Evolutionary conservation across 2,113 vertebrate genomes (phyloP), one percentile per base, ranked within the genome.

Genomic region (Tragelaphus strepsiceros): DNA sequence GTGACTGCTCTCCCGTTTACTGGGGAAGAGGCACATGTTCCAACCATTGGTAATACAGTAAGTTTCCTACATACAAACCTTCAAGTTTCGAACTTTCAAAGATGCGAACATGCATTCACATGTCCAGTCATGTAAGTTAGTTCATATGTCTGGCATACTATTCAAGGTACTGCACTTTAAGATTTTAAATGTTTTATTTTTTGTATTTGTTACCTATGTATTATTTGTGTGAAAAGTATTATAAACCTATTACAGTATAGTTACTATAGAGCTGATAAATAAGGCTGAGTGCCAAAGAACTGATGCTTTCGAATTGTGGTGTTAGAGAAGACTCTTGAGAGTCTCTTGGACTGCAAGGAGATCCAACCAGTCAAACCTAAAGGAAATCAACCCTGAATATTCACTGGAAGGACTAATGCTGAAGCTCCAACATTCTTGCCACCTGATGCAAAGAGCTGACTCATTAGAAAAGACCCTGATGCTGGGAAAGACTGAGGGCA

Each of bases 271-370:
- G 19, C 35, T 39, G 22, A 74, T 24, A 74, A 74, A 74, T 35
- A 74, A 74, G 71, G 21, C 24, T 74, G 35, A 22, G 35, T 13
- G 2, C 71, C 21, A 43, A 74, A 24, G 71, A 74, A 74, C 4
- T 14, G 35, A 74, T 0, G 2, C 67, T 24, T 74, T 74, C 1
- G 3, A 14, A 12, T 3, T 74, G 5, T 43, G 43, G 43, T 43
- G 35, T 14, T 24, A 6, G 71, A 24, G 21, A 74, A 74, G 71
- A 74, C 35, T 74, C 21, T 74, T 43, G 21, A 74, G 71, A 43
- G 35, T 43, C 35, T 22, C 35, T 74, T 74, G 71, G 22, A 74
- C 71, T 24, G 21, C 71, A 74, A 24, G 35, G 71, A 74, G 35
- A 74, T 74, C 71, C 24, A 24, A 74, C 35, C 71, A 74, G 71